phyloP scores from a whole-genome alignment of 92 coral and sea anemone genomes.

The Phymanthus crucifer region DNA sequence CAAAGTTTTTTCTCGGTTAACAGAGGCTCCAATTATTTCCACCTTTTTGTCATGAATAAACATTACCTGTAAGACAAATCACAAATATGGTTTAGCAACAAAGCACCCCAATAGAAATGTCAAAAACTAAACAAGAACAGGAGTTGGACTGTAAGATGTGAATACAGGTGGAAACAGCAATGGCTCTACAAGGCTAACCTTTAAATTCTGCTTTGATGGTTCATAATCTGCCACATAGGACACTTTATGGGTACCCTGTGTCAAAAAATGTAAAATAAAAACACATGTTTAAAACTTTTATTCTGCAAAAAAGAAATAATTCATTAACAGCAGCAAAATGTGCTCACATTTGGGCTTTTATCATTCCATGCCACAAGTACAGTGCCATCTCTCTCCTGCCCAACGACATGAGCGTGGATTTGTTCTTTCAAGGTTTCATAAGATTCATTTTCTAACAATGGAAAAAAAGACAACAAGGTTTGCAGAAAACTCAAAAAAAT shows the following conservation, averaged over 20 bases:
- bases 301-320: too few species aligned
- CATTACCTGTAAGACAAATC: slow-evolving; percentile 46
- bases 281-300: too few species aligned
- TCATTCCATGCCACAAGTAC: slow-evolving; percentile 91
- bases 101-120: too few species aligned
- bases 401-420: slow-evolving; percentile 84
- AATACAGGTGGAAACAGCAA: too few species aligned
- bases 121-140: too few species aligned
- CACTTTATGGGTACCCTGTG: slow-evolving; percentile 68
- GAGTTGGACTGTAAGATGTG: too few species aligned
- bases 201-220: slow-evolving; percentile 57
- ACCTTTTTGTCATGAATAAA: slow-evolving; percentile 87
- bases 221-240: slow-evolving; percentile 84
- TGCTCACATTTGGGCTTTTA: slow-evolving; percentile 59
- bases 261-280: not conserved
- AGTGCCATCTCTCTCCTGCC: slow-evolving; percentile 83
- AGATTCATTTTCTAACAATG: slow-evolving; percentile 24
- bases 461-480: not conserved
- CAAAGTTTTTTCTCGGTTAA: slow-evolving; percentile 83
- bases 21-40: slow-evolving; percentile 84
- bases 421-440: slow-evolving; percentile 55
- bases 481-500: not conserved
- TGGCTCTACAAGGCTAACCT: slow-evolving; percentile 27
- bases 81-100: too few species aligned
- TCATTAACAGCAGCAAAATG: slow-evolving; percentile 12